Evolutionary conservation across 2,797 vertebrate species (phyloP), one percentile per base, ranked within the genome.

Genomic region (Tokudaia muenninki): DNA sequence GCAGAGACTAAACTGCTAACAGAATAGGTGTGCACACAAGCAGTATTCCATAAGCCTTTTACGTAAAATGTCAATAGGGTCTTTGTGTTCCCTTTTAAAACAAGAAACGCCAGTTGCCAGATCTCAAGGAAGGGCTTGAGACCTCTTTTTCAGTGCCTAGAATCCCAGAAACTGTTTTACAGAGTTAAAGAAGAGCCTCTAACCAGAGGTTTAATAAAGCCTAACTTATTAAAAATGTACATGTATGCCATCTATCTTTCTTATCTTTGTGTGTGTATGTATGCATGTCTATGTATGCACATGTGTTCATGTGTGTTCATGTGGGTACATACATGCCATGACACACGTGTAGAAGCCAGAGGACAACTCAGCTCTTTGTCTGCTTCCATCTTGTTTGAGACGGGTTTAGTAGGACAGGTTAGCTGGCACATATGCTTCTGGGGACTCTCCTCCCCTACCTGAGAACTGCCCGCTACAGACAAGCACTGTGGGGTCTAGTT

Each of bases 11-110:
- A 81, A 93, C 59, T 6, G 55, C 91, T 87, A 78, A 17, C n/a
- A 75, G 94, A 94, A 96, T 92, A 97, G 92, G 94, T 96, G 83
- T 55, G 50, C 0, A 0, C 88, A 83, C 82, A 44, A 92, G 94
- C 44, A 95, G 79, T 44, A 84, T 91, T 87, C 41, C 19, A 6
- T 90, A 47, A 90, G 77, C 77, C 67, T 96, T 87, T 87, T 96
- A 78, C 93, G 21, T 67, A 94, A 87, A 44, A 90, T 19, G 11
- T 47, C 47, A 81, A 50, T 2, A 29, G 31, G 55, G 47, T 79
- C 79, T 82, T 82, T 77, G 22, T 24, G 3, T 72, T 95, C 80
- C 63, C 79, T 91, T 95, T 80, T 92, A 89, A 97, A 87, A 70
- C 50, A 95, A 94, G 50, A 92, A 63, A 87, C 29, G 47, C 90